phyloP scores from a whole-genome alignment of 2,888 invertebrate species.

The Thereva nobilitata region DNA sequence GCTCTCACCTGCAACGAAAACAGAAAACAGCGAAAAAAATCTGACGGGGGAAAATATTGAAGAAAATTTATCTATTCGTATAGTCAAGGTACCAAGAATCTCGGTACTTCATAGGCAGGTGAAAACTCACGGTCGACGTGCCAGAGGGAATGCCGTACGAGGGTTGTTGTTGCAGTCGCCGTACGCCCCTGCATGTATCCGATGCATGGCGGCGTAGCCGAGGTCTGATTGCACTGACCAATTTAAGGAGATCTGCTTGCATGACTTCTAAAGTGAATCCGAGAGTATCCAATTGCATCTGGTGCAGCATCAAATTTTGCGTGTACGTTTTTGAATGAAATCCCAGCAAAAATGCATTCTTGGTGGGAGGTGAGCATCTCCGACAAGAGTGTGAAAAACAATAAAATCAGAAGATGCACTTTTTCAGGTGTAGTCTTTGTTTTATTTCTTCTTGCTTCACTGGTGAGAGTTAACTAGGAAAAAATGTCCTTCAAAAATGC shows the following conservation, averaged over 20 bases:
- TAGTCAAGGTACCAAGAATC: too few relatives aligned
- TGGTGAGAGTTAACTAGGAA: constrained; percentile 44
- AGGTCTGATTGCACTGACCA: constrained; percentile 45
- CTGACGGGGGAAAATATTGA: background rate
- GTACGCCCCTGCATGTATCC: constrained; percentile 1
- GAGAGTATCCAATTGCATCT: constrained; percentile 21
- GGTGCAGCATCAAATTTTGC: constrained; percentile 7
- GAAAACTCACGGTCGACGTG: constrained; percentile 22
- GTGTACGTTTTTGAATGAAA: constrained; percentile 11
- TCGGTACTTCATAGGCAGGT: constrained; percentile 20
- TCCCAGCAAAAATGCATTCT: constrained; percentile 12
- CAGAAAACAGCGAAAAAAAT: background rate
- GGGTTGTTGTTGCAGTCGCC: constrained; percentile 6
- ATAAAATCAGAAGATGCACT: constrained; percentile 57
- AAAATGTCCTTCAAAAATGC: constrained; percentile 14
- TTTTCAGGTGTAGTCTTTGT: constrained; percentile 55
- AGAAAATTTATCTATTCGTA: background rate
- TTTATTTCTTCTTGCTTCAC: constrained; percentile 45
- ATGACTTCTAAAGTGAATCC: constrained; percentile 44
- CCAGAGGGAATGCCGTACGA: constrained; percentile 19
- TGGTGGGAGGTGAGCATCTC: constrained; percentile 36
- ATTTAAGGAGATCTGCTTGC: constrained; percentile 45
- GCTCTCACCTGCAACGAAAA: too few relatives aligned
- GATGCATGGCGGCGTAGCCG: constrained; percentile 28
- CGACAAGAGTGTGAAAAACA: constrained; percentile 47